A percentile compares a stretch with the other conserved stretches of the same genome.
Evolutionary conservation across 1,140 invertebrate species (phyloP).

Genomic region (Aphaenogaster rudis): DNA sequence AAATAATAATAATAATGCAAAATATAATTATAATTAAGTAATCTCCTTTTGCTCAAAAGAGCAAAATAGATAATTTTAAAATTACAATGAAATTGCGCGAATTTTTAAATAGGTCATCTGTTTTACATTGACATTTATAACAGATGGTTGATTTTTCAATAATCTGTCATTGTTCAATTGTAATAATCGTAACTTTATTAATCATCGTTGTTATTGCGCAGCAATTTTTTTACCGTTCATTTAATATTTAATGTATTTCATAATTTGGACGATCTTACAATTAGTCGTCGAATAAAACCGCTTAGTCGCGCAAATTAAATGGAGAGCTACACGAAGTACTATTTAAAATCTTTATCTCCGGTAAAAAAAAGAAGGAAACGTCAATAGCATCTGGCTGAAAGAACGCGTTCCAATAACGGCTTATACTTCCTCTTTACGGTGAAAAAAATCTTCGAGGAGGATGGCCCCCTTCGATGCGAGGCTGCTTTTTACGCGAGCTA

Average conservation of each 20-base stretch:
- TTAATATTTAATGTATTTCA: constrained; percentile 15
- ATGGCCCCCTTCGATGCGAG: not conserved
- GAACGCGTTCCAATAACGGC: constrained; percentile 47
- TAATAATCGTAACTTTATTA: not conserved
- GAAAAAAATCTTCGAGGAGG: constrained; percentile 16
- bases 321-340: not conserved
- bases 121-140: constrained; percentile 7
- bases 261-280: not conserved
- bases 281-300: not conserved
- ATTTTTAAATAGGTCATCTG: not conserved
- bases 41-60: not conserved
- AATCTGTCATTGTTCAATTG: not conserved
- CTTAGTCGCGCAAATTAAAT: constrained; percentile 17
- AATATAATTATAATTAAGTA: not conserved
- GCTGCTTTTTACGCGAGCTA: constrained; percentile 21
- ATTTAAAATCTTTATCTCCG: constrained; percentile 36
- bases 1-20: not conserved
- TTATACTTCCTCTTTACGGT: not conserved
- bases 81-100: constrained; percentile 8
- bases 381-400: constrained; percentile 45
- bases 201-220: not conserved
- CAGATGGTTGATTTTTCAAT: not conserved
- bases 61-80: not conserved
- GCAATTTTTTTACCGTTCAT: not conserved
- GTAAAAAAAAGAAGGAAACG: constrained; percentile 40